A percentile compares a stretch with the other conserved stretches of the same genome.
Evolutionary conservation across 2,113 vertebrate species (phyloP).

Genomic region (Myiozetetes cayanensis): DNA sequence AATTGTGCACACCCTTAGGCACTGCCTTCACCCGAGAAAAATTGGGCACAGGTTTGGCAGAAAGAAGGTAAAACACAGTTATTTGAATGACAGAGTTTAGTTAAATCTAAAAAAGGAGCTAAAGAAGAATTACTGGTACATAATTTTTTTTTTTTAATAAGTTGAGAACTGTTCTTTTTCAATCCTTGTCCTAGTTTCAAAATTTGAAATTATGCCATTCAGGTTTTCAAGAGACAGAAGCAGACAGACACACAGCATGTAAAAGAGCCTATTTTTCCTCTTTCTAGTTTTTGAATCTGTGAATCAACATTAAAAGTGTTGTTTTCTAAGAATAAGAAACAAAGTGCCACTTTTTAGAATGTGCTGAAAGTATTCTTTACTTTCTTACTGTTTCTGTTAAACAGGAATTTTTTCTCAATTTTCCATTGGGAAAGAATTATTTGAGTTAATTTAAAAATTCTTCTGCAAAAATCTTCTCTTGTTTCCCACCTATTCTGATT

Average conservation of each 20-base stretch:
- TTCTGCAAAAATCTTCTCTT: neutral
- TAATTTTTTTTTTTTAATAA: rapidly evolving
- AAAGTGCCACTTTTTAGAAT: neutral
- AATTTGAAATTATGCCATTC: rapidly evolving
- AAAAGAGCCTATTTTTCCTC: neutral
- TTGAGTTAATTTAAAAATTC: neutral
- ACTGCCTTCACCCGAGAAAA: neutral
- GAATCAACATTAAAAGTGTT: neutral
- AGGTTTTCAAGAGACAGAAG: neutral
- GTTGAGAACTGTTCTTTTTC: neutral
- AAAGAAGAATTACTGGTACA: neutral
- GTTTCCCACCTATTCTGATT: neutral
- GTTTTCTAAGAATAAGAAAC: neutral
- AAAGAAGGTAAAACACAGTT: rapidly evolving
- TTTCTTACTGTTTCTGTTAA: neutral
- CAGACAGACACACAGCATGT: neutral
- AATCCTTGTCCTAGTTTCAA: neutral
- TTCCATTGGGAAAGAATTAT: neutral
- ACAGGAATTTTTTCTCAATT: neutral
- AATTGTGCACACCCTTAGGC: rapidly evolving
- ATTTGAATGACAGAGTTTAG: neutral
- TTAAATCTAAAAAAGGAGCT: neutral
- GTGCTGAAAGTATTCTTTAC: neutral
- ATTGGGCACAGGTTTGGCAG: rapidly evolving
- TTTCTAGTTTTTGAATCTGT: neutral